phyloP scores from a whole-genome alignment of 2,797 vertebrate genomes.

The Falco peregrinus region DNA sequence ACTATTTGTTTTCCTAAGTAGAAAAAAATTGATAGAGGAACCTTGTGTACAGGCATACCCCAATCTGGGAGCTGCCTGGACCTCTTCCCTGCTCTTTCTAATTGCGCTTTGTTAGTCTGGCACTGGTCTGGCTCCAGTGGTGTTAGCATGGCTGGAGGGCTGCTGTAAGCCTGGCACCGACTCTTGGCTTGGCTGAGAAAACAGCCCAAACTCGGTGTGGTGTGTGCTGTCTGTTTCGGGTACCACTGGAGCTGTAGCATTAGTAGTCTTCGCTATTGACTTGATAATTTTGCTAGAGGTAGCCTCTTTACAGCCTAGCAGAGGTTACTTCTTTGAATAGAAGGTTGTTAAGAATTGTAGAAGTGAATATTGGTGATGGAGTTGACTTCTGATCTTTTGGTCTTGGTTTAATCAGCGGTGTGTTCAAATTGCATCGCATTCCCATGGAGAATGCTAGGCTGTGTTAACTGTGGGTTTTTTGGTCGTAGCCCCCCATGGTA shows the following conservation, averaged over 20 bases:
- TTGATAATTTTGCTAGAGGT: fast-evolving
- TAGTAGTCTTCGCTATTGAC: background rate
- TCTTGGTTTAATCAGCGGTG: background rate
- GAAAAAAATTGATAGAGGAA: background rate
- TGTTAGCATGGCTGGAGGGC: fast-evolving
- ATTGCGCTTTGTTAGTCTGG: background rate
- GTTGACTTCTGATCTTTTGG: background rate
- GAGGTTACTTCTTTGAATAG: background rate
- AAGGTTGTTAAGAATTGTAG: background rate
- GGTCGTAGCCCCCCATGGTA: background rate
- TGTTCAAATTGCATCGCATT: fast-evolving
- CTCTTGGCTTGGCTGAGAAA: background rate
- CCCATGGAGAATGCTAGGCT: background rate
- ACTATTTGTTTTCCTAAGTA: background rate
- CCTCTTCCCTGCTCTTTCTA: background rate
- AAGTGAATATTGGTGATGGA: background rate
- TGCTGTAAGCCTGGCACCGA: background rate
- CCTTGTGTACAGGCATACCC: fast-evolving
- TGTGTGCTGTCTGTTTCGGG: background rate
- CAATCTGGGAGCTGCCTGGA: background rate
- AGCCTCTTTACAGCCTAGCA: no score
- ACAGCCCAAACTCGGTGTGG: no score
- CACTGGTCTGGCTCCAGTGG: background rate
- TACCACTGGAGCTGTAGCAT: background rate
- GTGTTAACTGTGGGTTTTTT: background rate